Evolutionary conservation across 2,797 vertebrate species (phyloP).

Genomic region (Crocidura indochinensis): DNA sequence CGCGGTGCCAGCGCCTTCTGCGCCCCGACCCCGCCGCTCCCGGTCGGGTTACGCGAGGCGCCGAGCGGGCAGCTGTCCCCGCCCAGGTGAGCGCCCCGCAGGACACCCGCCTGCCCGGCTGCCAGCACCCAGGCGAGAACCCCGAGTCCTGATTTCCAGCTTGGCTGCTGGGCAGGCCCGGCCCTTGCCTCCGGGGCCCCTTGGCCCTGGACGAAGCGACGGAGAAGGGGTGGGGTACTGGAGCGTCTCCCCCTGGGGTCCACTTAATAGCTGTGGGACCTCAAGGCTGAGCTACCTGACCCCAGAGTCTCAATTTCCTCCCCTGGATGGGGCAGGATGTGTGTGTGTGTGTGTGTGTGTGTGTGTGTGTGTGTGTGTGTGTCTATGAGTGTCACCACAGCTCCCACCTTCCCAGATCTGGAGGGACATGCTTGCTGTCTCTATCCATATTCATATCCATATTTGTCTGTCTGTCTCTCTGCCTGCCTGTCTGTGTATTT

Average conservation of each 20-base stretch:
- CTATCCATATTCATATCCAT: neutral
- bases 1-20: neutral
- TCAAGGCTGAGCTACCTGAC: neutral
- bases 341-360: neutral
- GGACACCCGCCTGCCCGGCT: neutral
- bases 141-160: neutral
- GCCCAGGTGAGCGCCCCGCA: neutral
- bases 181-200: neutral
- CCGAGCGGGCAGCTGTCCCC: too few relatives aligned
- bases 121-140: neutral
- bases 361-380: too few relatives aligned
- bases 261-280: neutral
- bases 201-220: neutral
- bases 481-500: neutral
- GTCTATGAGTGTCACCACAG: neutral
- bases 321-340: neutral
- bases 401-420: neutral
- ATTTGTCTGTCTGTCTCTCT: neutral
- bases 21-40: constrained; percentile 53
- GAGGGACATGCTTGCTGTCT: neutral
- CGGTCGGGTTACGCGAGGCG: constrained; percentile 82
- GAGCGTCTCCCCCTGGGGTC: neutral
- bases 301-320: neutral
- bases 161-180: neutral
- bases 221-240: neutral